Conservation (phyloP, 2,888 invertebrate species). For the Spodoptera littoralis region DNA sequence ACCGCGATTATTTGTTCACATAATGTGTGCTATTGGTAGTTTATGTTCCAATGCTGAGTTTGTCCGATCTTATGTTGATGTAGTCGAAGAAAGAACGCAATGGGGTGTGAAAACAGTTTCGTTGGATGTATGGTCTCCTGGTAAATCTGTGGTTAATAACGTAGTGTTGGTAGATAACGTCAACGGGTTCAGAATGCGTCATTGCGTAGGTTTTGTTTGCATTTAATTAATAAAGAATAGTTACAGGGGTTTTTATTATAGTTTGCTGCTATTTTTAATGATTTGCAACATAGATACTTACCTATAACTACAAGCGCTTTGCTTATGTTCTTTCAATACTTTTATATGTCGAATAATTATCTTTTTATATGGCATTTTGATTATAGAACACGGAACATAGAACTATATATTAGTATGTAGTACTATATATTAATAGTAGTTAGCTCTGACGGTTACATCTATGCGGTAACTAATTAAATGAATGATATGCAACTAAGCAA, state of each 20-base stretch:
- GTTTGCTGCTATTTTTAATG: slow-evolving; percentile 29
- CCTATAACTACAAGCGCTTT: too few relatives aligned
- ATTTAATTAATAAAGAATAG: slow-evolving; percentile 45
- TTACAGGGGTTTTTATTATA: slow-evolving; percentile 18
- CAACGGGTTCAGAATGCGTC: slow-evolving; percentile 43
- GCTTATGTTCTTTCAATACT: too few relatives aligned
- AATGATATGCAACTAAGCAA: too few relatives aligned
- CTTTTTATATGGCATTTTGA: too few relatives aligned
- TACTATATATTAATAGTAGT: too few relatives aligned
- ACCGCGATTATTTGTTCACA: slow-evolving; percentile 39
- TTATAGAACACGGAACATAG: too few relatives aligned
- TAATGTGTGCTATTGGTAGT: slow-evolving; percentile 18
- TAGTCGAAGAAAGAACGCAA: slow-evolving; percentile 39
- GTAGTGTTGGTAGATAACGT: slow-evolving; percentile 35
- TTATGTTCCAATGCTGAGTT: slow-evolving; percentile 26
- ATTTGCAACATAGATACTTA: slow-evolving; percentile 1
- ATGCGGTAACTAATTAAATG: too few relatives aligned
- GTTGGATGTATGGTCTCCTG: slow-evolving; percentile 15
- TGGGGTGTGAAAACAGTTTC: slow-evolving; percentile 30
- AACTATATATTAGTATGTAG: too few relatives aligned
- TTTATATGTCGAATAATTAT: too few relatives aligned
- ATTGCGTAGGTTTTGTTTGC: slow-evolving; percentile 54
- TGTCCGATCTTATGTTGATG: slow-evolving; percentile 10
- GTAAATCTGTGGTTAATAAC: slow-evolving; percentile 28
- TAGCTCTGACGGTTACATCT: too few relatives aligned